phyloP scores from a whole-genome alignment of 2,797 vertebrate species.

The Sebastes steindachneri region DNA sequence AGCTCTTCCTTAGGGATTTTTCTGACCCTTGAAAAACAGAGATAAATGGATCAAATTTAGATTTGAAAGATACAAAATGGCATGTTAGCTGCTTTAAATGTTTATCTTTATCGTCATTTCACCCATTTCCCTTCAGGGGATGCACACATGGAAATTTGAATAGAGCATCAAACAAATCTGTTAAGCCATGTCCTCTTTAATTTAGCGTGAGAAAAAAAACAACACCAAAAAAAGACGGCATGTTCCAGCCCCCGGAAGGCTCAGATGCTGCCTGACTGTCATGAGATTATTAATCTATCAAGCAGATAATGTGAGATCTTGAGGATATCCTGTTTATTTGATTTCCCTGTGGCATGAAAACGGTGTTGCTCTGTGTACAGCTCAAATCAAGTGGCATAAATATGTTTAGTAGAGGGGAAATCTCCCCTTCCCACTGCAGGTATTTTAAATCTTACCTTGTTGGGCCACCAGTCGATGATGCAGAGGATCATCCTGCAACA shows the following conservation, averaged over 20 bases:
- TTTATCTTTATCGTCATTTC: not conserved
- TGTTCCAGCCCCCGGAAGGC: constrained; percentile 43
- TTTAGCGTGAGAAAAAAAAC: constrained; percentile 39
- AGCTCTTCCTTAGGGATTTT: constrained; percentile 83
- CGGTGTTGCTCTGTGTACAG: not conserved
- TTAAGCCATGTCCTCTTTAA: constrained; percentile 25
- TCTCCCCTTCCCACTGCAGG: not conserved
- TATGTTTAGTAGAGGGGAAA: not conserved
- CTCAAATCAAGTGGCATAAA: not conserved
- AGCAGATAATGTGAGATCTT: constrained; percentile 53
- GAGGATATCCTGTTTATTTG: constrained; percentile 20
- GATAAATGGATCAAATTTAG: not conserved
- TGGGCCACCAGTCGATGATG: constrained; percentile 75
- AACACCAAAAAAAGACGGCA: constrained; percentile 2
- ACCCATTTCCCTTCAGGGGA: constrained; percentile 1
- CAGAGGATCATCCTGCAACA: constrained; percentile 78
- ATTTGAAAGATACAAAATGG: not conserved
- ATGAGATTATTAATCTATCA: constrained; percentile 71
- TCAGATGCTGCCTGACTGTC: constrained; percentile 64
- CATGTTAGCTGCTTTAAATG: not conserved
- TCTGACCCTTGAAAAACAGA: constrained; percentile 73
- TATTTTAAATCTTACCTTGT: constrained; percentile 78
- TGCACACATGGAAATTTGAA: not conserved
- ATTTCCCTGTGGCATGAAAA: constrained; percentile 31
- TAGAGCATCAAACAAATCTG: constrained; percentile 34